Conservation (phyloP, 2,888 invertebrate genomes). For the Andricus quercusramuli region DNA sequence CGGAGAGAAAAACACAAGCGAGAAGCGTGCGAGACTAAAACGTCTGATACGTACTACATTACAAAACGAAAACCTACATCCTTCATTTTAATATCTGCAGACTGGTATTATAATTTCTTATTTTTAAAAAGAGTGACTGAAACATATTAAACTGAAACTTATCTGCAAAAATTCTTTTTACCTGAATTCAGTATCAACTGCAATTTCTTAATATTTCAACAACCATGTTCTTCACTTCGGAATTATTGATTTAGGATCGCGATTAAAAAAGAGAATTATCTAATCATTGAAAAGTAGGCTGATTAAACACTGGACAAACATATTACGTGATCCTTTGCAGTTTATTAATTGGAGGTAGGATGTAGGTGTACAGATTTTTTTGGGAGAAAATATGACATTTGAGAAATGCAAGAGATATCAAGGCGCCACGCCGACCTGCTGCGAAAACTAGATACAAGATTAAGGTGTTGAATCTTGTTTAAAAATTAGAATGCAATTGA, state of each 20-base stretch:
- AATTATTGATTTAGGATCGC: too few species aligned
- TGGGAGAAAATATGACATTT: background rate
- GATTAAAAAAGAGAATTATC: too few species aligned
- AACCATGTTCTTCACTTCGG: background rate
- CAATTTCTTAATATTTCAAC: background rate
- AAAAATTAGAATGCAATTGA: constrained; percentile 23
- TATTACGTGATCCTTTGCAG: background rate
- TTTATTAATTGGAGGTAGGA: background rate
- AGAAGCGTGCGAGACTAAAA: constrained; percentile 1
- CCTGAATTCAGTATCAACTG: background rate
- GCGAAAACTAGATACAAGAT: constrained; percentile 1
- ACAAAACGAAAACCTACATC: background rate
- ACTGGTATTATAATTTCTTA: constrained; percentile 1
- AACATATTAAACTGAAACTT: background rate
- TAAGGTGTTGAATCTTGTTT: background rate
- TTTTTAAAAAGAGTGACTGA: background rate
- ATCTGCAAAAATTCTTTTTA: background rate
- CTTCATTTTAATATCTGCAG: background rate
- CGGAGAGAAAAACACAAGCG: background rate
- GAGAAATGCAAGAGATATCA: background rate
- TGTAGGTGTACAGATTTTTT: background rate
- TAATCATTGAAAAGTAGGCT: background rate
- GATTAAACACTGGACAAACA: background rate
- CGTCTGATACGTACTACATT: background rate
- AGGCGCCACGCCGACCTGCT: background rate